Evolutionary conservation across 2,797 vertebrate genomes (phyloP).

Genomic region (Tinamus major): DNA sequence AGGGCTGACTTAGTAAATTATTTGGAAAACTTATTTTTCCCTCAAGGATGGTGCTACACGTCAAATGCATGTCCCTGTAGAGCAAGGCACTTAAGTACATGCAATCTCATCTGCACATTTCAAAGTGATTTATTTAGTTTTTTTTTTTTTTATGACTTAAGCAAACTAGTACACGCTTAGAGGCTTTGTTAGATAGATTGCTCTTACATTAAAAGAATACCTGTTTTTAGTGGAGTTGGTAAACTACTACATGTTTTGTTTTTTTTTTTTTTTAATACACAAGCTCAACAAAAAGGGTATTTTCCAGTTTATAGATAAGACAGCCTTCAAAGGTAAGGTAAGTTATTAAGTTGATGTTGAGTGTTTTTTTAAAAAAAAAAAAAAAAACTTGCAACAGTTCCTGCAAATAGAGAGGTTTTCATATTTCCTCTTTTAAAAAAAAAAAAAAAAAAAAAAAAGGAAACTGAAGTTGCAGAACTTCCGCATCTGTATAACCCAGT

Average conservation of each 20-base stretch:
- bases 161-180: neutral
- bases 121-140: neutral
- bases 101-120: neutral
- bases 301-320: neutral
- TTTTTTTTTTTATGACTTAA: neutral
- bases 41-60: neutral
- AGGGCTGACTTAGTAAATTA: neutral
- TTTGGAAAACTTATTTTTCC: neutral
- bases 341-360: neutral
- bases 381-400: neutral
- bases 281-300: neutral
- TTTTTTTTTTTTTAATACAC: neutral
- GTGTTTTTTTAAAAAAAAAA: no score
- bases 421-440: neutral
- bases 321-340: accelerated
- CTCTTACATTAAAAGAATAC: neutral
- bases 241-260: accelerated
- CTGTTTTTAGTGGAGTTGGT: no score
- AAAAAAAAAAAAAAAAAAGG: neutral
- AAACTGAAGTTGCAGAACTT: conserved; percentile 50
- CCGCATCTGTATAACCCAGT: neutral
- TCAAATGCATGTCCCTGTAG: neutral
- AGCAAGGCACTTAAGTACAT: neutral
- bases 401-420: neutral
- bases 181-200: accelerated